A percentile compares a stretch with the other conserved stretches of the same genome.
Evolutionary conservation across 2,113 vertebrate genomes (phyloP).

Genomic region (Colaptes auratus): DNA sequence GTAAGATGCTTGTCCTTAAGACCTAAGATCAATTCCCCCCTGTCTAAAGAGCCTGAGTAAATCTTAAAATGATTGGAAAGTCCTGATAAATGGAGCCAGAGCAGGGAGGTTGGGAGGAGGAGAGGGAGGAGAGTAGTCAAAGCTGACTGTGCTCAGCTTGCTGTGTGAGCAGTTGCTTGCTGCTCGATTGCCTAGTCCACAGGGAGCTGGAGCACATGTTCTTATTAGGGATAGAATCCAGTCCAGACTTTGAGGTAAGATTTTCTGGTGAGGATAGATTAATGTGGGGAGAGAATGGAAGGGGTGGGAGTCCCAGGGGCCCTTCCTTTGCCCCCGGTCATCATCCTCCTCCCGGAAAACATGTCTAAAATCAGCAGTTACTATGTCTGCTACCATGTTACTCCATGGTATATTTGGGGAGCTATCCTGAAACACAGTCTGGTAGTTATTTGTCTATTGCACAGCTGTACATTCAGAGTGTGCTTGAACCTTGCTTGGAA

Average conservation of each 20-base stretch:
- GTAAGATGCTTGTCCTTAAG: neutral
- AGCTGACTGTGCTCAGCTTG: neutral
- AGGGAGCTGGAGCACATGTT: neutral
- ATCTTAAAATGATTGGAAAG: neutral
- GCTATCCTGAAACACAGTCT: neutral
- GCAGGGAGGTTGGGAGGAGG: neutral
- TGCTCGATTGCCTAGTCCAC: accelerated
- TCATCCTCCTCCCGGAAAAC: neutral
- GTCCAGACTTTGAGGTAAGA: neutral
- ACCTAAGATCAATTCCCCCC: neutral
- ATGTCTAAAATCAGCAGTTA: neutral
- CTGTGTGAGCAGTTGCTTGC: neutral
- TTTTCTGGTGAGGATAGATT: neutral
- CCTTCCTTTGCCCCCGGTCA: neutral
- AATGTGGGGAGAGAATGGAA: neutral
- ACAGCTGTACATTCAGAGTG: neutral
- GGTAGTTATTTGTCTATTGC: neutral
- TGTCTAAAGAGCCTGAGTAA: neutral
- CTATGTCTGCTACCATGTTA: neutral
- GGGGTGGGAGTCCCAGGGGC: neutral
- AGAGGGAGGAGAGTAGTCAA: neutral
- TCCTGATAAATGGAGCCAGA: neutral
- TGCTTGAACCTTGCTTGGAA: neutral
- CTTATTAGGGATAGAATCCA: neutral
- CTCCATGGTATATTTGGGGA: neutral